phyloP scores from a whole-genome alignment of 1,140 invertebrate genomes.

The Drosophila albomicans region DNA sequence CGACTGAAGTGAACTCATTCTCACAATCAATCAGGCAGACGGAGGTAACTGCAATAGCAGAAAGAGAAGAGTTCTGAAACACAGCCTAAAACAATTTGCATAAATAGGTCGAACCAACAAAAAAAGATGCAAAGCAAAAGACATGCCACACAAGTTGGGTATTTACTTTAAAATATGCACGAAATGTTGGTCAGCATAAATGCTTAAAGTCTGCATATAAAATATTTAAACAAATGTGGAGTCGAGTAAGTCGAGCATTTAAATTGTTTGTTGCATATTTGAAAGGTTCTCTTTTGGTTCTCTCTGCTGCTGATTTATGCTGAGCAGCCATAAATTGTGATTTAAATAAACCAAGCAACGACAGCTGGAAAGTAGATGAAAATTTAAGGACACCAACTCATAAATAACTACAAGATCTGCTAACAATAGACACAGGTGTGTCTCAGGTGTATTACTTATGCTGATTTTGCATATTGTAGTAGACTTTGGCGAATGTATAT shows the following conservation, averaged over 20 bases:
- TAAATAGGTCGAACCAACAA: conserved; percentile 48
- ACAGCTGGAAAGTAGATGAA: conserved; percentile 32
- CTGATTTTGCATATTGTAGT: not conserved
- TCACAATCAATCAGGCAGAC: conserved; percentile 33
- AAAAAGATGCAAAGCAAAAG: conserved; percentile 12
- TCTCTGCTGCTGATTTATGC: conserved; percentile 52
- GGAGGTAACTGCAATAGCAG: conserved; percentile 7
- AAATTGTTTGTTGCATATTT: conserved; percentile 55
- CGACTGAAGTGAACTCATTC: conserved; percentile 34
- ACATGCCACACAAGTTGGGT: conserved; percentile 54
- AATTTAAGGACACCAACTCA: conserved; percentile 20
- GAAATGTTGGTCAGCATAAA: conserved; percentile 7
- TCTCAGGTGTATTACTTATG: conserved; percentile 44
- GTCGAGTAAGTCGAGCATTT: not conserved
- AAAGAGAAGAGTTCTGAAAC: not conserved
- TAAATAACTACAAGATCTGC: conserved; percentile 7
- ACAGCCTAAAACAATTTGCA: conserved; percentile 59
- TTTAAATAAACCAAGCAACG: conserved; percentile 50
- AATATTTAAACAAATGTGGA: conserved; percentile 12
- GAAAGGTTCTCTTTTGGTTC: conserved; percentile 20
- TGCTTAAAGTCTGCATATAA: not conserved
- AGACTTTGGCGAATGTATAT: conserved; percentile 45
- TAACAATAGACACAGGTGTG: not conserved
- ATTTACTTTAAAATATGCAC: conserved; percentile 34
- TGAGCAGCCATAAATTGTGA: conserved; percentile 63